Evolutionary conservation across 1,140 invertebrate species (phyloP), one percentile per base, ranked within the genome.

Genomic region (Lordiphosa clarofinis): DNA sequence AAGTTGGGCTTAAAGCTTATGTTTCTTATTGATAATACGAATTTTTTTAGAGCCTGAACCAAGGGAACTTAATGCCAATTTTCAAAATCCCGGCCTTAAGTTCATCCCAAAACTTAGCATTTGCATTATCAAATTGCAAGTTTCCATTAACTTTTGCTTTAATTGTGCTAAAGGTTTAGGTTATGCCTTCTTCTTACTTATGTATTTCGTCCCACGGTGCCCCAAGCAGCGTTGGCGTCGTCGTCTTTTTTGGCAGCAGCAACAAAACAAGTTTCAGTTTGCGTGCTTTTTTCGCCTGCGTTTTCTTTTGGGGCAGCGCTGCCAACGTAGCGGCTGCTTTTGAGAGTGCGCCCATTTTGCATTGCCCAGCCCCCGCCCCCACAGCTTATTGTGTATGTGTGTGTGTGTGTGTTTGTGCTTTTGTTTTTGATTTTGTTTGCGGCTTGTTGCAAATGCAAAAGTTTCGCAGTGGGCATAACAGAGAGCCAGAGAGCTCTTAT

Each of bases 361-460:
- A 74, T 74, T 72, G 68, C 56, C 49, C 28, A 43, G 37, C 31
- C 43, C 21, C 62, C 46, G 59, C 61, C 58, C 61, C 61, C 61
- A 46, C 59, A 53, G 37, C 38, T 44, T 35, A 37, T 4, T 46
- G 46, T 49, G 4, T 24, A 15, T 36, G 39, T 36, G 57, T 40
- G 28, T 39, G 39, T 48, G 43, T 40, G 31, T 50, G 66, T 38
- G 47, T 40, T 10, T 60, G 52, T 61, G 74, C 12, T 47, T 79
- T 62, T 74, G 66, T 52, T 71, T 76, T 76, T 70, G 48, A 48
- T 59, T 67, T 76, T 55, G 50, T 61, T 75, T 73, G 58, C 57
- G 15, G 42, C 43, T 54, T 59, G 39, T 64, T 79, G 74, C 59
- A 73, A 79, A 79, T 79, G 74, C 75, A 81, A 64, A 79, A 73